phyloP scores from a whole-genome alignment of 2,888 invertebrate species.

The Acrobasis consociella region DNA sequence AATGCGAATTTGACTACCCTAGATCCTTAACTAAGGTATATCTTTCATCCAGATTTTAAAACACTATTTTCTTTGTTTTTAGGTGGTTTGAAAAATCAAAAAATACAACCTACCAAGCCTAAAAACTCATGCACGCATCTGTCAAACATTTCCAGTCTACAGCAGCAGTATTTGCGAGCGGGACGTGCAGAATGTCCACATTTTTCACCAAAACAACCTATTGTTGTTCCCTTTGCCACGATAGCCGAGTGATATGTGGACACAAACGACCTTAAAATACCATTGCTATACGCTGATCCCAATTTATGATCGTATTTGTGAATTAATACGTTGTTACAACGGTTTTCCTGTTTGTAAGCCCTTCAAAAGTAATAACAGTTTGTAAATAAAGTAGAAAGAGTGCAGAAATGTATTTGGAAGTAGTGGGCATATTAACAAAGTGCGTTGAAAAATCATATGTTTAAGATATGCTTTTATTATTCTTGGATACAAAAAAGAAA shows the following conservation, averaged over 20 bases:
- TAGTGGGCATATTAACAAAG: background rate
- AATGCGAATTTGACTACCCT: too few relatives aligned
- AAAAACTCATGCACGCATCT: background rate
- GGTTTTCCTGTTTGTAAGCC: constrained; percentile 3
- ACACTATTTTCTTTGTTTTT: too few relatives aligned
- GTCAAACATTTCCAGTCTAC: background rate
- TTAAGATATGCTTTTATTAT: too few relatives aligned
- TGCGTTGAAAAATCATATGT: too few relatives aligned
- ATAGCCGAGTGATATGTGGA: constrained; percentile 15
- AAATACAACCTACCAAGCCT: too few relatives aligned
- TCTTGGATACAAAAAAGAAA: too few relatives aligned
- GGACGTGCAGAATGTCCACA: constrained; percentile 1
- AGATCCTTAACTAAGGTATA: too few relatives aligned
- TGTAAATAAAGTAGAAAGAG: background rate
- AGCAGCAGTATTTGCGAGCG: background rate
- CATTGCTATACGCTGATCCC: constrained; percentile 4
- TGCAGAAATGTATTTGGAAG: background rate
- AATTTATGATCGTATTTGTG: constrained; percentile 14
- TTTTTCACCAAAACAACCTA: constrained; percentile 16
- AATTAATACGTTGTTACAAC: constrained; percentile 7
- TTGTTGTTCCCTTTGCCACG: constrained; percentile 7
- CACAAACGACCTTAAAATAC: constrained; percentile 12
- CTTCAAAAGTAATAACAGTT: background rate
- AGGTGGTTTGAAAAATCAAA: too few relatives aligned
- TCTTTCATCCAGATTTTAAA: too few relatives aligned